These are phyloP conservation scores for Albula glossodonta DNA, from an alignment of 2,113 vertebrate genomes.

Conservation along the genomic window DNA sequence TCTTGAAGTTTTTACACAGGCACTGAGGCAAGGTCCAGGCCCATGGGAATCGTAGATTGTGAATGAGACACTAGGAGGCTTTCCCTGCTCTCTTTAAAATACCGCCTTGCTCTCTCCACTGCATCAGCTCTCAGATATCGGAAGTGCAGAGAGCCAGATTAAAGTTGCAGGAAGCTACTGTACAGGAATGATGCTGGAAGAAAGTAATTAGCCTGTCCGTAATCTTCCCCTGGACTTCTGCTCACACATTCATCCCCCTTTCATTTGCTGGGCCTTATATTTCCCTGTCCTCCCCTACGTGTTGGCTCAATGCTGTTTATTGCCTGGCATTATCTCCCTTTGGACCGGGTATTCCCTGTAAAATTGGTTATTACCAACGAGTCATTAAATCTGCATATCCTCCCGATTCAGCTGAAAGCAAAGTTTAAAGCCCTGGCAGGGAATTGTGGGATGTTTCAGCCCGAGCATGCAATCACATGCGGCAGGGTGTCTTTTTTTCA, in stretches of 20 bases:
- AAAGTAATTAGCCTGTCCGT: slow-evolving; percentile 22
- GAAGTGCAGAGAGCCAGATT: slow-evolving; percentile 8
- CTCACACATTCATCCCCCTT: slow-evolving; percentile 14
- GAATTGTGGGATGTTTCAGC: not conserved
- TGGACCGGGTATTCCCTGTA: slow-evolving; percentile 18
- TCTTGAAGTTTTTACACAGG: not conserved
- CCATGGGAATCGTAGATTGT: not conserved
- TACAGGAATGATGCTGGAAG: not conserved
- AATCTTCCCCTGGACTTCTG: slow-evolving; percentile 9
- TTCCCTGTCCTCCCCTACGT: not conserved
- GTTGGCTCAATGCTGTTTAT: slow-evolving; percentile 14
- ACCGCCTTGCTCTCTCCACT: not conserved
- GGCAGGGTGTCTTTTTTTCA: not conserved
- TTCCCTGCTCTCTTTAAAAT: not conserved
- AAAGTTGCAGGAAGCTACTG: not conserved
- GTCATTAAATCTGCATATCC: slow-evolving; percentile 26
- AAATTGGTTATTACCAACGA: slow-evolving; percentile 39
- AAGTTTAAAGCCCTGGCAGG: slow-evolving; percentile 14
- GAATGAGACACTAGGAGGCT: not conserved
- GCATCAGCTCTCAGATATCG: not conserved
- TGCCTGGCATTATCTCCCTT: slow-evolving; percentile 22
- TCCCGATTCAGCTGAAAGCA: slow-evolving; percentile 21
- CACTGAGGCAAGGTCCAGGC: not conserved
- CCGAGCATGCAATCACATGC: not conserved
- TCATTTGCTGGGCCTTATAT: not conserved